These are phyloP conservation scores for Alethe diademata DNA, from an alignment of 2,113 vertebrate species.

Conservation along the genomic window DNA sequence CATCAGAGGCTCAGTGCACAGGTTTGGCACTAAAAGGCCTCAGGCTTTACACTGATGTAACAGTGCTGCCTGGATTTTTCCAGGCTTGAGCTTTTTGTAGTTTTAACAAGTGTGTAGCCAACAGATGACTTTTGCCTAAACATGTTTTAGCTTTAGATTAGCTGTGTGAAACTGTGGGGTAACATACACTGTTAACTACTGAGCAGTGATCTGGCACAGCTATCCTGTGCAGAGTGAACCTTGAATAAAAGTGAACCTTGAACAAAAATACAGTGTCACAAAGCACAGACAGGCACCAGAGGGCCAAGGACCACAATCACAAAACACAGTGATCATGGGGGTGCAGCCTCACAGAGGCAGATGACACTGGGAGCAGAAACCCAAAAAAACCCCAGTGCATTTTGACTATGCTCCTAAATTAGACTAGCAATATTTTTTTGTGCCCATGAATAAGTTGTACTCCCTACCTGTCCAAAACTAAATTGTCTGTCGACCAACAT, in stretches of 20 bases:
- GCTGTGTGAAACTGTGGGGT: neutral
- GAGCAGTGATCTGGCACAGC: neutral
- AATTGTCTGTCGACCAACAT: neutral
- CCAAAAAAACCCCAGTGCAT: neutral
- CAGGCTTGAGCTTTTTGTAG: neutral
- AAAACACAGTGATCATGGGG: fast-evolving
- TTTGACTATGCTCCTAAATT: neutral
- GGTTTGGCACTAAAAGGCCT: neutral
- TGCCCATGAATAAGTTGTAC: neutral
- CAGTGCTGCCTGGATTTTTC: neutral
- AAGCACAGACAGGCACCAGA: neutral
- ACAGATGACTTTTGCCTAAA: neutral
- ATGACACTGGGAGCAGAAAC: neutral
- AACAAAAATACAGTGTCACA: neutral
- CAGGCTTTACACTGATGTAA: neutral
- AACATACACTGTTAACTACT: neutral
- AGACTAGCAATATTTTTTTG: neutral
- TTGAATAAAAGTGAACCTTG: neutral
- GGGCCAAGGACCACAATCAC: neutral
- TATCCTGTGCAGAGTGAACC: neutral
- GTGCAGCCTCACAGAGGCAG: neutral
- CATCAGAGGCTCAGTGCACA: neutral
- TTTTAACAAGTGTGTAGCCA: neutral
- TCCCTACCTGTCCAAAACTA: neutral
- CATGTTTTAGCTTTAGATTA: neutral